Conservation (phyloP, 2,888 invertebrate genomes). For the Mechanitis mazaeus region DNA sequence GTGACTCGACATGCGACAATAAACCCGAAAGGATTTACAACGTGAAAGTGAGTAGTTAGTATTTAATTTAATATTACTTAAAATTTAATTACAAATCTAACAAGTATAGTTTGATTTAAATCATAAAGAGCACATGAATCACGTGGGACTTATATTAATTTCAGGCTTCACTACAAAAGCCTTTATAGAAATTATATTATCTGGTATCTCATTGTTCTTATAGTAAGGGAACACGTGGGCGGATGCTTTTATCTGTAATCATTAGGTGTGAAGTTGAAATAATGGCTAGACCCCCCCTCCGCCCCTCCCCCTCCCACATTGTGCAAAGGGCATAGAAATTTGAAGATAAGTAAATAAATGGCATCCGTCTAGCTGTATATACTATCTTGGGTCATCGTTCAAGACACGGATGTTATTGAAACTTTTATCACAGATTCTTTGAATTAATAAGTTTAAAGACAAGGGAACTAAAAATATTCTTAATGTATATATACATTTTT, state of each 20-base stretch:
- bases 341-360: neutral
- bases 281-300: neutral
- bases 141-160: conserved; percentile 42
- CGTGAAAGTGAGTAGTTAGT: conserved; percentile 18
- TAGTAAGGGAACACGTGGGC: conserved; percentile 7
- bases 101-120: too few species aligned
- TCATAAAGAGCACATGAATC: conserved; percentile 19
- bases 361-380: neutral
- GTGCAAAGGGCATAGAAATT: neutral
- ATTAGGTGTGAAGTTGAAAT: conserved; percentile 4
- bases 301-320: neutral
- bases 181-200: conserved; percentile 38
- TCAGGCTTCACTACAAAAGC: conserved; percentile 43
- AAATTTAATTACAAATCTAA: neutral
- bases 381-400: neutral
- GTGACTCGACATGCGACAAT: conserved; percentile 23
- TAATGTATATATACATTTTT: too few species aligned
- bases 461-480: too few species aligned
- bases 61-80: conserved; percentile 12
- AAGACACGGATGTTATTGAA: too few species aligned
- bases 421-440: too few species aligned
- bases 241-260: conserved; percentile 5
- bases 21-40: conserved; percentile 25
- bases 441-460: too few species aligned
- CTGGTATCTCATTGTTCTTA: conserved; percentile 18